phyloP scores from a whole-genome alignment of 2,888 invertebrate species.

The Calliscelio sp. region DNA sequence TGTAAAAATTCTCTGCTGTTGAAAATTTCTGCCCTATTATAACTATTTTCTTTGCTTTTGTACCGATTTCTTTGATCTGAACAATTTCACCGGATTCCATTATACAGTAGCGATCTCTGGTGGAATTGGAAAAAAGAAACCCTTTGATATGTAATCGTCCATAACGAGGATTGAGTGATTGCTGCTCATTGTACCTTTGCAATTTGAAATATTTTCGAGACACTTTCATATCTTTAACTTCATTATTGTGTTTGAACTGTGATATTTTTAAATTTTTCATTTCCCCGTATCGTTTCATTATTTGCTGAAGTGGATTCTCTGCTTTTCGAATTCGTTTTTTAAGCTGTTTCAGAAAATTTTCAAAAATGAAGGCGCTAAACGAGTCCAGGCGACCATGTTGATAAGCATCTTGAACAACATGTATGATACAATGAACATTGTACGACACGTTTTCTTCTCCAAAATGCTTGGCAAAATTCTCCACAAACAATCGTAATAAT shows the following conservation, averaged over 20 bases:
- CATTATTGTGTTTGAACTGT: neutral
- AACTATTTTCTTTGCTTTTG: slow-evolving; percentile 23
- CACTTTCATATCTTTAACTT: neutral
- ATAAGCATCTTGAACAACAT: neutral
- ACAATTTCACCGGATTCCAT: slow-evolving; percentile 26
- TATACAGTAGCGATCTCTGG: slow-evolving; percentile 35
- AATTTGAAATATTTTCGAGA: slow-evolving; percentile 21
- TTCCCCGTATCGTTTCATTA: neutral
- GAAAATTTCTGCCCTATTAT: neutral
- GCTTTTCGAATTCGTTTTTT: slow-evolving; percentile 15
- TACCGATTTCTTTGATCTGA: slow-evolving; percentile 33
- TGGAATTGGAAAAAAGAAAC: neutral
- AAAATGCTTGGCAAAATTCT: no score
- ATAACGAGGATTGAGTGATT: slow-evolving; percentile 24
- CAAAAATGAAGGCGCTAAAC: neutral
- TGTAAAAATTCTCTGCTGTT: no score
- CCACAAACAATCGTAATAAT: no score
- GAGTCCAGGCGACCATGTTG: no score
- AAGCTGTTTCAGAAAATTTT: neutral
- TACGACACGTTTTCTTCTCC: slow-evolving; percentile 5
- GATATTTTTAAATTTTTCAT: neutral
- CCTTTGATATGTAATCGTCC: slow-evolving; percentile 13
- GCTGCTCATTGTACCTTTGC: slow-evolving; percentile 1
- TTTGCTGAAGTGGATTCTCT: neutral
- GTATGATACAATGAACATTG: slow-evolving; percentile 19